These are phyloP conservation scores for Andrena marginata DNA, from an alignment of 2,888 invertebrate genomes.

Conservation along the genomic window DNA sequence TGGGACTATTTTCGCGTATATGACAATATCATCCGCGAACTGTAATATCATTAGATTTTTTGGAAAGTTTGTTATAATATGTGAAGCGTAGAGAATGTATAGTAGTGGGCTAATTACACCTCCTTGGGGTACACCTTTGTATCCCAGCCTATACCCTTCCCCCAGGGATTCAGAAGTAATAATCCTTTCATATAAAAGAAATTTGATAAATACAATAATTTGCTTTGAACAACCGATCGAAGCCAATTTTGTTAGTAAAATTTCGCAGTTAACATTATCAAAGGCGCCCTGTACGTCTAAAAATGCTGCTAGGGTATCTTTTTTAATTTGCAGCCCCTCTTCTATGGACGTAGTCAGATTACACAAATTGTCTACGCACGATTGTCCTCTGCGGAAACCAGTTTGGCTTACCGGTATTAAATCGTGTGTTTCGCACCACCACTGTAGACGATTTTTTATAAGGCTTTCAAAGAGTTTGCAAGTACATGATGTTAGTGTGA, in stretches of 20 bases:
- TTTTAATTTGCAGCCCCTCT: not conserved
- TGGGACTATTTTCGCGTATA: not conserved
- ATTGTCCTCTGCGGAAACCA: constrained; percentile 11
- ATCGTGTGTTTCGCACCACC: constrained; percentile 1
- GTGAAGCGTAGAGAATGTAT: not conserved
- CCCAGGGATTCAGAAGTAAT: not conserved
- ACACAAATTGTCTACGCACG: not conserved
- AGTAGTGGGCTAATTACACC: not conserved
- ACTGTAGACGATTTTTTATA: constrained; percentile 16
- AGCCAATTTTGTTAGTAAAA: not conserved
- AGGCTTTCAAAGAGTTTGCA: constrained; percentile 9
- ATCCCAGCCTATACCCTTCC: not conserved
- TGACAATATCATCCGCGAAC: not conserved
- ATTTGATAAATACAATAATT: not conserved
- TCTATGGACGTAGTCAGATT: not conserved
- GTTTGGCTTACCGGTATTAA: constrained; percentile 2
- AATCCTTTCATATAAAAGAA: not conserved
- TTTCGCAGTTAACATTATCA: not conserved
- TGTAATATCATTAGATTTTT: not conserved
- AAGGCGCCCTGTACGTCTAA: not conserved
- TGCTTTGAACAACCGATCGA: not conserved
- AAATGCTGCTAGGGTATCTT: not conserved
- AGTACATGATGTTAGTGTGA: constrained; percentile 2
- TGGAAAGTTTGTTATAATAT: not conserved
- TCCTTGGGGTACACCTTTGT: not conserved